Conservation (phyloP, 2,888 invertebrate species). For the Ormia ochracea region DNA sequence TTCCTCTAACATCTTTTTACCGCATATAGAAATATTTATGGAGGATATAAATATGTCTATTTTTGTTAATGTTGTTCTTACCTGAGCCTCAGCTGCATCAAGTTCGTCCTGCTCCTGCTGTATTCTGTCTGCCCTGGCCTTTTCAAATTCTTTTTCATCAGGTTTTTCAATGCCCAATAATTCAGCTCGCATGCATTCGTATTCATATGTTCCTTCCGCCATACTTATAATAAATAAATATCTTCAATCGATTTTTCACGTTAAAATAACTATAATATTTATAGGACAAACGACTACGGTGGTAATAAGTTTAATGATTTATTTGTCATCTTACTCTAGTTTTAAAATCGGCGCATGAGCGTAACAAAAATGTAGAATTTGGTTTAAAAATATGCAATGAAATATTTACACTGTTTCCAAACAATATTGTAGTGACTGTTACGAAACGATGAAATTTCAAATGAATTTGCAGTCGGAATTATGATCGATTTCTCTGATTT, state of each 20-base stretch:
- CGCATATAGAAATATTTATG: not conserved
- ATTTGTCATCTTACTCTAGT: conserved; percentile 34
- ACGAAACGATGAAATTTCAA: not conserved
- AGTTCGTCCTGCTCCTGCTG: conserved; percentile 74
- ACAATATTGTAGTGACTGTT: not conserved
- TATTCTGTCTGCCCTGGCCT: conserved; percentile 77
- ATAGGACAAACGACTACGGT: conserved; percentile 34
- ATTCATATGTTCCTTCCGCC: conserved; percentile 82
- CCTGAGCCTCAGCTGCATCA: conserved; percentile 78
- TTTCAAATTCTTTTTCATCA: conserved; percentile 82
- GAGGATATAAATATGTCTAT: not conserved
- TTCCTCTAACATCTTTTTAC: conserved; percentile 80
- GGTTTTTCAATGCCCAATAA: conserved; percentile 85
- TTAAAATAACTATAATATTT: conserved; percentile 10
- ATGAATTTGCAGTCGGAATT: not conserved
- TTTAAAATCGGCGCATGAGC: conserved; percentile 51
- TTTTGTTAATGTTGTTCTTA: conserved; percentile 65
- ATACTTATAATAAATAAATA: conserved; percentile 59
- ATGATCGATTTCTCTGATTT: not conserved
- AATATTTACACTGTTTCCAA: conserved; percentile 39
- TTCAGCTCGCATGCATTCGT: conserved; percentile 88
- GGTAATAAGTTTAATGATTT: conserved; percentile 37
- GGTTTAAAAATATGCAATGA: conserved; percentile 23
- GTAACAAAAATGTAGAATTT: conserved; percentile 12
- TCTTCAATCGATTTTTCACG: conserved; percentile 48